Conservation (phyloP, 2,888 invertebrate species). For the Macropis europaea region DNA sequence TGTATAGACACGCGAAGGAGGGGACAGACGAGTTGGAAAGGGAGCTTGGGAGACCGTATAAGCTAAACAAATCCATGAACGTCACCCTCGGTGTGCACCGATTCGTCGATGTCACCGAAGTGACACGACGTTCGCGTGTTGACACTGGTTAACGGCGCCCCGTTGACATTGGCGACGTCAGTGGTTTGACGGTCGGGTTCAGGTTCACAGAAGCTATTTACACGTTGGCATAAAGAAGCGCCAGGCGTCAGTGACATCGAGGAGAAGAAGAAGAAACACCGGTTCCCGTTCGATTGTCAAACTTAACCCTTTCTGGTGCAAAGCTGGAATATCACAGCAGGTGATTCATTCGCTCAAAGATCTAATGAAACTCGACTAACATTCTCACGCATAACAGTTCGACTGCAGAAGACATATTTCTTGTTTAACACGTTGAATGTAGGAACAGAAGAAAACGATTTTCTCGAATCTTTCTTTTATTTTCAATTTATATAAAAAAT, state of each 20-base stretch:
- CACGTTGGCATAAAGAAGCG: slow-evolving; percentile 66
- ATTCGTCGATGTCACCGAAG: slow-evolving; percentile 35
- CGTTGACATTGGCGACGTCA: slow-evolving; percentile 47
- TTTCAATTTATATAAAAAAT: no score
- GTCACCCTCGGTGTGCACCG: slow-evolving; percentile 15
- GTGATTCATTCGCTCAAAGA: no score
- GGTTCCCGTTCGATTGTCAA: no score
- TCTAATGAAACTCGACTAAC: no score
- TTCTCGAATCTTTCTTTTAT: no score
- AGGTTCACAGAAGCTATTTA: slow-evolving; percentile 69
- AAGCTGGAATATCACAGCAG: no score
- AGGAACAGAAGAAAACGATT: no score
- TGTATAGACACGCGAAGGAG: slow-evolving; percentile 1
- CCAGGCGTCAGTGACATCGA: slow-evolving; percentile 68
- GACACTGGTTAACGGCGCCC: slow-evolving; percentile 43
- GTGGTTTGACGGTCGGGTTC: slow-evolving; percentile 56
- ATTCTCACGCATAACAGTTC: no score
- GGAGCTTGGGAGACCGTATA: slow-evolving; percentile 23
- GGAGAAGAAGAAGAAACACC: no score
- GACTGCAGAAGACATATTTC: no score
- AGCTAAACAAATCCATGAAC: slow-evolving; percentile 59
- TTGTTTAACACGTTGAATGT: no score
- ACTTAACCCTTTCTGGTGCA: no score
- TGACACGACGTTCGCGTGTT: slow-evolving; percentile 27
- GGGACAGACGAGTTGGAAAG: background rate